phyloP scores from a whole-genome alignment of 2,888 invertebrate species.

The Eretmocerus hayati region DNA sequence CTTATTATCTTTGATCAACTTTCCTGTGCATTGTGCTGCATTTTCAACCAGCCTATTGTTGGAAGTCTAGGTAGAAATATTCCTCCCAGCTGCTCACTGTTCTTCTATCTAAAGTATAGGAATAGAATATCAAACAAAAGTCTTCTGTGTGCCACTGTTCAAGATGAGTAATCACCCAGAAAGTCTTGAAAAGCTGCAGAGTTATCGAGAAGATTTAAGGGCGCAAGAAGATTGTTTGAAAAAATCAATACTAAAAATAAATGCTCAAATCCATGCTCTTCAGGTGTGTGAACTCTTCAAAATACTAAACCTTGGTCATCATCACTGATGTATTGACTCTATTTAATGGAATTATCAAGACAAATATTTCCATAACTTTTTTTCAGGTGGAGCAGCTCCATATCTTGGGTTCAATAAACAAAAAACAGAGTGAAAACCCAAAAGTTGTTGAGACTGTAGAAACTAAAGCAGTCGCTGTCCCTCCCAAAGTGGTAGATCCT shows the following conservation, averaged over 20 bases:
- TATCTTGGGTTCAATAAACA: slow-evolving; percentile 28
- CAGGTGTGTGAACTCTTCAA: slow-evolving; percentile 28
- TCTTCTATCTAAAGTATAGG: too few relatives aligned
- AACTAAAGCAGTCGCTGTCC: background rate
- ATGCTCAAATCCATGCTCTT: slow-evolving; percentile 36
- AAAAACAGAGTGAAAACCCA: too few relatives aligned
- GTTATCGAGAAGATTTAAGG: slow-evolving; percentile 31
- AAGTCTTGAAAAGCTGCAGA: slow-evolving; percentile 27
- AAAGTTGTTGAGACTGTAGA: too few relatives aligned
- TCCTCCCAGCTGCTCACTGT: too few relatives aligned
- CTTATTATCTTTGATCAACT: too few relatives aligned
- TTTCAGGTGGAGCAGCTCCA: slow-evolving; percentile 39
- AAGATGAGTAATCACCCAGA: slow-evolving; percentile 17
- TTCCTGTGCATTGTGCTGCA: too few relatives aligned
- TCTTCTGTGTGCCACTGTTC: too few relatives aligned
- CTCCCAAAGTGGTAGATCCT: slow-evolving; percentile 7
- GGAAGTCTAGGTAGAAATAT: too few relatives aligned
- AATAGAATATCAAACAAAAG: too few relatives aligned
- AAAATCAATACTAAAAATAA: slow-evolving; percentile 31
- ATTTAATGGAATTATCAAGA: background rate
- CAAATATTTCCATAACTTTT: background rate
- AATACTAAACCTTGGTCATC: background rate
- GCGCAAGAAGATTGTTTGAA: slow-evolving; percentile 33
- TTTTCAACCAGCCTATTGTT: too few relatives aligned
- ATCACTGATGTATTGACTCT: too few relatives aligned